Base-by-base conservation (phyloP, 2,797 vertebrate genomes). In the Pseudopleuronectes americanus region DNA sequence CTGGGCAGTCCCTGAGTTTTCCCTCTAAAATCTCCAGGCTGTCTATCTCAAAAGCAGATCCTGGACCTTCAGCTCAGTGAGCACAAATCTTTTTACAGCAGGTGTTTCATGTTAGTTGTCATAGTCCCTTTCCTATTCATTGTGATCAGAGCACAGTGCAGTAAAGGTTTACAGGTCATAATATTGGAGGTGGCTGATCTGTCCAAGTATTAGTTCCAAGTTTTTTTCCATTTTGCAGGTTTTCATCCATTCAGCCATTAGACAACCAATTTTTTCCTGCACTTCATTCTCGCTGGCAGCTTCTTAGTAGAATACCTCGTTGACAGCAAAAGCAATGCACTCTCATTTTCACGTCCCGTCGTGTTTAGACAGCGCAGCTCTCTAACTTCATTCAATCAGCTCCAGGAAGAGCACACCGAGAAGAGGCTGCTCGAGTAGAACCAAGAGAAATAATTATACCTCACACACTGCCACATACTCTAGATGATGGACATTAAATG, bases 81-180 rank as follows among this genome's bases (percentile, higher is more conserved):
- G 69, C 63, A 26, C 70, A 52, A 71, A 82, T 85, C 56, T 58
- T 77, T 80, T 77, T 53, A 57, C 59, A 85, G 88, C 87, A 93
- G 87, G 86, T 93, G 89, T 79, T 81, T 41, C 54, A 80, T 65
- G 71, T 45, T 60, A 66, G 54, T 64, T 71, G 60, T 51, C 71
- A 65, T 45, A 53, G 3, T 13, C 4, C 9, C 62, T 28, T 23
- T 48, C 9, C 41, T 77, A 45, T 59, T 74, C 41, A 17, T n/a
- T 2, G 2, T 16, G 54, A 54, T 67, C 21, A 23, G 45, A 65
- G 43, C 43, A 45, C 0, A 45, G 43, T 19, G 16, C 8, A 31
- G 28, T 31, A 31, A 2, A 31, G 28, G 28, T 31, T 7, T 31
- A 31, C 28, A 31, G 28, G 28, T 31, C 28, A 31, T 31, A 31